Conservation (phyloP, 2,797 vertebrate species). For the Dendrocincla fuliginosa region DNA sequence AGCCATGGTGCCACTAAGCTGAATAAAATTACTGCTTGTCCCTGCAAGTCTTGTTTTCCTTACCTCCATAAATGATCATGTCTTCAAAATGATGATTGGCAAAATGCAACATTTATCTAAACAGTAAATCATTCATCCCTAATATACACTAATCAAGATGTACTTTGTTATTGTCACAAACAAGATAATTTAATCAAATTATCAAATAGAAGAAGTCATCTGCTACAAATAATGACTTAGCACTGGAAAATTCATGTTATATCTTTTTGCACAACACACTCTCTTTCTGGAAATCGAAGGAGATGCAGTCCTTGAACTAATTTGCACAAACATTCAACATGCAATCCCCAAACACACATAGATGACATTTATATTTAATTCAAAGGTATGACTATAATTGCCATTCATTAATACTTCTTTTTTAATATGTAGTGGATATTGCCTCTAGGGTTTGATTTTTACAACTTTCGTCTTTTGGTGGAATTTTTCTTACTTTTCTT, state of each 20-base stretch:
- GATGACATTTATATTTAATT: background rate
- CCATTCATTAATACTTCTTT: background rate
- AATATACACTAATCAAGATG: background rate
- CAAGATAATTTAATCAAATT: background rate
- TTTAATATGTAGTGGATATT: background rate
- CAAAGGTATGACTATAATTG: background rate
- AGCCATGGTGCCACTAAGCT: background rate
- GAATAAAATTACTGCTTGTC: background rate
- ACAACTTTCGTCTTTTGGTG: background rate
- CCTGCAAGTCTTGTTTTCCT: background rate
- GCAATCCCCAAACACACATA: background rate
- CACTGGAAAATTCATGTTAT: background rate
- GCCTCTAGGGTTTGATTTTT: background rate
- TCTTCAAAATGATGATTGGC: background rate
- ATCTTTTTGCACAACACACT: background rate
- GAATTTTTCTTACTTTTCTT: background rate
- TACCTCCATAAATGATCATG: background rate
- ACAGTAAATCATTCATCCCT: background rate
- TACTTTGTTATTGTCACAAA: conserved; percentile 16
- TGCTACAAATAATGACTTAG: background rate
- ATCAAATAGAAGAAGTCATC: background rate
- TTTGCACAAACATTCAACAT: background rate
- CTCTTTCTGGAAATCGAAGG: background rate
- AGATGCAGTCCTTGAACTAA: background rate
- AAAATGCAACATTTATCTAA: background rate